Conservation (phyloP, 2,888 invertebrate genomes). For the Ochlodes sylvanus region DNA sequence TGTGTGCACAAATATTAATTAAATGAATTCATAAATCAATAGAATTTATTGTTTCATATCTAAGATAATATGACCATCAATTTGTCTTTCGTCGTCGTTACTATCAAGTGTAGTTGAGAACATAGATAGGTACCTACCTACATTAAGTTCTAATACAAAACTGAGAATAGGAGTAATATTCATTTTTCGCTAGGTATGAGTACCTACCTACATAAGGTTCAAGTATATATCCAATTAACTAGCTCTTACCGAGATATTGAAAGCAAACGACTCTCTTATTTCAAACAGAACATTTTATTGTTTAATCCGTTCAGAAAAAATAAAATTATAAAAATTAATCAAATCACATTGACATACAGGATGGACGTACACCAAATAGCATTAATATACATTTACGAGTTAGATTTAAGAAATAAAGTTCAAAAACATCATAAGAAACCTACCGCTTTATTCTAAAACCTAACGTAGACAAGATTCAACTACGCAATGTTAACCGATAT, state of each 20-base stretch:
- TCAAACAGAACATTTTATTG: constrained; percentile 85
- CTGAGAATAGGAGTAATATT: too few relatives aligned
- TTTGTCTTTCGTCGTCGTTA: too few relatives aligned
- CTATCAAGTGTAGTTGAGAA: too few relatives aligned
- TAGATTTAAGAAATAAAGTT: constrained; percentile 71
- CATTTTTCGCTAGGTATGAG: too few relatives aligned
- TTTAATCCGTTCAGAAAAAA: constrained; percentile 83
- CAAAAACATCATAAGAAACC: constrained; percentile 65
- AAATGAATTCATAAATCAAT: too few relatives aligned
- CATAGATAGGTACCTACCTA: background rate
- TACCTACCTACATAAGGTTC: background rate
- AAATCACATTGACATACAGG: constrained; percentile 83
- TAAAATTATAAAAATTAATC: constrained; percentile 79
- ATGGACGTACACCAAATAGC: constrained; percentile 84
- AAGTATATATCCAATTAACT: background rate
- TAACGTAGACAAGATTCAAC: constrained; percentile 78
- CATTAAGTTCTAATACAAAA: too few relatives aligned
- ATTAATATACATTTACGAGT: constrained; percentile 78
- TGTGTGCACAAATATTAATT: too few relatives aligned
- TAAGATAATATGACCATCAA: too few relatives aligned
- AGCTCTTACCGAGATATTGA: constrained; percentile 32
- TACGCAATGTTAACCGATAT: constrained; percentile 82
- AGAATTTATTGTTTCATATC: too few relatives aligned
- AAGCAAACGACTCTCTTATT: constrained; percentile 72
- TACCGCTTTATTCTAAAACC: constrained; percentile 68